Percentiles rank a stretch among this genome's conserved stretches.
Conservation (phyloP, 92 coral and sea anemone genomes). For the Zoanthus sansibaricus region DNA sequence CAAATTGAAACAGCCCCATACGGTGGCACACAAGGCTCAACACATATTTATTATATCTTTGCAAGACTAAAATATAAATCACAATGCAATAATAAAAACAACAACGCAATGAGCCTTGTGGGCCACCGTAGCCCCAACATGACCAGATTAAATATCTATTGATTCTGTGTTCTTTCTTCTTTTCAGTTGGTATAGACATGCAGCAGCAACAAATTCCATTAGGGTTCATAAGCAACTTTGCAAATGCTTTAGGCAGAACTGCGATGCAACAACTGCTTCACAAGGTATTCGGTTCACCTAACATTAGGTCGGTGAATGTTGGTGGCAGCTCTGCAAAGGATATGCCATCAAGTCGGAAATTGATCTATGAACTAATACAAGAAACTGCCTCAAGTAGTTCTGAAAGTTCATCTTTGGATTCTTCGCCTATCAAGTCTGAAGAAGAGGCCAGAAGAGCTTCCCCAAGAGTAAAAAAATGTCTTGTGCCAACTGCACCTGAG, state of each 20-base stretch:
- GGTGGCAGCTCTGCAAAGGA: constrained; percentile 22
- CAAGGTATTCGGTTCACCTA: constrained; percentile 20
- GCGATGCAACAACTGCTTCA: constrained; percentile 28
- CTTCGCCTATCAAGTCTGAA: too few relatives aligned
- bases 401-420: too few relatives aligned
- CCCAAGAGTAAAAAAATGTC: background rate
- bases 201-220: constrained; percentile 11
- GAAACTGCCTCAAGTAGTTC: constrained; percentile 15
- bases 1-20: constrained; percentile 7
- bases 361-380: constrained; percentile 16
- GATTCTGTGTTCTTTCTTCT: constrained; percentile 26
- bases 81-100: constrained; percentile 25
- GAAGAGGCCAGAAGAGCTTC: too few relatives aligned
- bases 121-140: constrained; percentile 28
- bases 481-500: constrained; percentile 27
- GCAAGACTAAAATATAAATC: constrained; percentile 29
- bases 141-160: constrained; percentile 22
- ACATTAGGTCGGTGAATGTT: constrained; percentile 24
- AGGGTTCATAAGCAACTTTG: constrained; percentile 27
- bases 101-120: constrained; percentile 25
- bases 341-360: constrained; percentile 22
- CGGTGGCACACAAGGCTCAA: constrained; percentile 23
- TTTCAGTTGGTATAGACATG: constrained; percentile 24
- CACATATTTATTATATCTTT: constrained; percentile 29
- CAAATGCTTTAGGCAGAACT: constrained; percentile 21